Percentiles rank a stretch among this genome's conserved stretches.
Conservation (phyloP, 2,888 invertebrate species). For the Eledona agricola region DNA sequence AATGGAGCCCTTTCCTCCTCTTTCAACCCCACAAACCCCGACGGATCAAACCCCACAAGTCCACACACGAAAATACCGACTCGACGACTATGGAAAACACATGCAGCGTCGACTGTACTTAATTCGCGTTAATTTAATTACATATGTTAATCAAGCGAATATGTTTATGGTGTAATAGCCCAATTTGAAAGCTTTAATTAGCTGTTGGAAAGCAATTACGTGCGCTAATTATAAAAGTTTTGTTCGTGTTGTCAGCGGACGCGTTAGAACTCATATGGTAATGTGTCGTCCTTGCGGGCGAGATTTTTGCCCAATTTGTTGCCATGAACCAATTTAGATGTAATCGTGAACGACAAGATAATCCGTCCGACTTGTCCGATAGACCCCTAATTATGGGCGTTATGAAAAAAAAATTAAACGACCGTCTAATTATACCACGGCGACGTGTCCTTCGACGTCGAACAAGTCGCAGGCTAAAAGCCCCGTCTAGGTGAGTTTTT, state of each 20-base stretch:
- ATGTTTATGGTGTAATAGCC: no score
- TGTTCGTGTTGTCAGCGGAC: no score
- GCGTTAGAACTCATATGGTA: no score
- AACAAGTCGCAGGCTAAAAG: constrained; percentile 1
- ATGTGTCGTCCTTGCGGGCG: no score
- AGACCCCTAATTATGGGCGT: constrained; percentile 8
- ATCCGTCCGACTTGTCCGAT: neutral
- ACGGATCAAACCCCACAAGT: constrained; percentile 20
- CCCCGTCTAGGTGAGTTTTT: neutral
- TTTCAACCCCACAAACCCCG: constrained; percentile 36
- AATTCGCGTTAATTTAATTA: no score
- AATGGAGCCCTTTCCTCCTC: constrained; percentile 52
- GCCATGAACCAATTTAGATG: constrained; percentile 12
- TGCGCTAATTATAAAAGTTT: no score
- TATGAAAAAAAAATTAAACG: constrained; percentile 1
- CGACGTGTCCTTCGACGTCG: constrained; percentile 4
- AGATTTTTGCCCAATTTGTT: constrained; percentile 4
- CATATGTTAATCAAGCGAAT: no score
- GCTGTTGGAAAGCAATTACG: no score
- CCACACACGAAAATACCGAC: constrained; percentile 16
- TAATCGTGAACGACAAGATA: neutral
- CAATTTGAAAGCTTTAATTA: no score
- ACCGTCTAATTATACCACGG: constrained; percentile 5
- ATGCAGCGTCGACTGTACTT: no score
- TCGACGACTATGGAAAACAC: constrained; percentile 8